phyloP scores from a whole-genome alignment of 2,797 vertebrate species.

The Xenops minutus region DNA sequence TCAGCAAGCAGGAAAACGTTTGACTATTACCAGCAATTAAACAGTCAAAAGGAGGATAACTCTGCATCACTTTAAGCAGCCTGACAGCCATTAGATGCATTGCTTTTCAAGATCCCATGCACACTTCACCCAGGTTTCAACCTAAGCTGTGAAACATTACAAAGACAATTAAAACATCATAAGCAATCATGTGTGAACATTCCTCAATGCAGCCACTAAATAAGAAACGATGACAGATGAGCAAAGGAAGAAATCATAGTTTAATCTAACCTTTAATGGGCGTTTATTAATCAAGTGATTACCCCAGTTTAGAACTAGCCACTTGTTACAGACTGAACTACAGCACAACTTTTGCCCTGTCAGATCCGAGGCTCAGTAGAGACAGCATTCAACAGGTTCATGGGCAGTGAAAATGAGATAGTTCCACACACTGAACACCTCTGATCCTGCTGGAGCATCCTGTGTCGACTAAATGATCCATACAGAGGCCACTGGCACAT shows the following conservation, averaged over 20 bases:
- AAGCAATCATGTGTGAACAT: slow-evolving; percentile 48
- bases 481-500: background rate
- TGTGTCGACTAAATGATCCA: fast-evolving
- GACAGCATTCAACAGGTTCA: background rate
- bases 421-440: background rate
- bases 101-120: background rate
- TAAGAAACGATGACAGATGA: background rate
- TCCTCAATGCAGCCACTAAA: slow-evolving; percentile 18
- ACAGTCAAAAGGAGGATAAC: background rate
- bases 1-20: background rate
- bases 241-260: background rate
- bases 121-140: slow-evolving; percentile 6
- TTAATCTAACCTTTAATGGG: slow-evolving; percentile 14
- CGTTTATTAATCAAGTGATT: slow-evolving; percentile 16
- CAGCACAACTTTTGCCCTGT: background rate
- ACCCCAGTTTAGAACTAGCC: background rate
- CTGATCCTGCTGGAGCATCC: background rate
- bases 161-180: slow-evolving; percentile 51
- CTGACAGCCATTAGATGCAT: background rate
- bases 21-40: background rate
- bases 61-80: background rate
- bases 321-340: background rate
- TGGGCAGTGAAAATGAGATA: background rate
- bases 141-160: slow-evolving; percentile 22
- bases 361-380: background rate